phyloP scores from a whole-genome alignment of 1,140 invertebrate species.

The Zaprionus nigranus region DNA sequence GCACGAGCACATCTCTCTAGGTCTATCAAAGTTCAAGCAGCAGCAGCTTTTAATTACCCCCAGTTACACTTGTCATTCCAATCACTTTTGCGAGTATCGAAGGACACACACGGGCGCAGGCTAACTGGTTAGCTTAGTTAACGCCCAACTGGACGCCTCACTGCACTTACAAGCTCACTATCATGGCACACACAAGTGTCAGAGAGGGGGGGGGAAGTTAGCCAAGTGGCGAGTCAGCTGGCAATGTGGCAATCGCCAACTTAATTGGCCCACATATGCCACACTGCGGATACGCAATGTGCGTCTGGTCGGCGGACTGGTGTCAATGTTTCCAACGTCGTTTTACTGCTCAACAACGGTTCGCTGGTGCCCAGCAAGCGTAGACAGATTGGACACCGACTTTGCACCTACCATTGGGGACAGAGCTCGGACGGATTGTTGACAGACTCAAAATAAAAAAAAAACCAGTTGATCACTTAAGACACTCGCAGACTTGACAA shows the following conservation, averaged over 20 bases:
- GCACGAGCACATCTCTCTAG: neutral
- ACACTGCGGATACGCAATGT: constrained; percentile 44
- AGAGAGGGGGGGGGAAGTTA: neutral
- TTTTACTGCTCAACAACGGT: neutral
- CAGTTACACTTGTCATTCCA: constrained; percentile 4
- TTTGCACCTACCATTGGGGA: constrained; percentile 43
- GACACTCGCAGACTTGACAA: constrained; percentile 33
- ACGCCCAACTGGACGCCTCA: constrained; percentile 24
- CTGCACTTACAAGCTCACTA: constrained; percentile 62
- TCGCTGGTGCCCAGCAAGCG: constrained; percentile 34
- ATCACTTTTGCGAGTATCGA: constrained; percentile 33
- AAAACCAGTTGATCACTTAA: constrained; percentile 41
- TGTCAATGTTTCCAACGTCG: constrained; percentile 17
- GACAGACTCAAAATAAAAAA: neutral
- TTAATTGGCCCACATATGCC: constrained; percentile 59
- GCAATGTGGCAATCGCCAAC: constrained; percentile 23
- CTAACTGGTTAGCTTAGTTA: neutral
- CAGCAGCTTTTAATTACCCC: neutral
- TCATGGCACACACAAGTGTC: constrained; percentile 45
- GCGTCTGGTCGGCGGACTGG: neutral
- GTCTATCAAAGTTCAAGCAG: constrained; percentile 10
- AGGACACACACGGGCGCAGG: constrained; percentile 32
- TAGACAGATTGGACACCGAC: constrained; percentile 33
- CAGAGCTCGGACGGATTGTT: neutral
- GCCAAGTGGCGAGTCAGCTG: constrained; percentile 12